Evolutionary conservation across 1,140 invertebrate species (phyloP).

Genomic region (Drosophila aff.): DNA sequence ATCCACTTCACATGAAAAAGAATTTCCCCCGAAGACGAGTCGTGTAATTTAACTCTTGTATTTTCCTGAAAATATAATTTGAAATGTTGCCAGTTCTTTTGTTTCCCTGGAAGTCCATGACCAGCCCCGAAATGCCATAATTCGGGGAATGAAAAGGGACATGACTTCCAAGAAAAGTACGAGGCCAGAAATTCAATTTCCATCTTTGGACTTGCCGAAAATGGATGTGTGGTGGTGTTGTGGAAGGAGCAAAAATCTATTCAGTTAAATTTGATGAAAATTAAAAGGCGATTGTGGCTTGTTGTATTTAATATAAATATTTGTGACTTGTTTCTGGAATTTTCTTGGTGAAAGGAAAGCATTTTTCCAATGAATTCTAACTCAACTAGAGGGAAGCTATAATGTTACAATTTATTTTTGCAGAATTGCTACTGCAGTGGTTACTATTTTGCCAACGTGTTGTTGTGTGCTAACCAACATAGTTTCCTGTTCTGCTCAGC

Average conservation of each 20-base stretch:
- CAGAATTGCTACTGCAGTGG: background rate
- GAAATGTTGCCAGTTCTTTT: background rate
- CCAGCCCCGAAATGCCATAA: background rate
- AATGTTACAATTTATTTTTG: background rate
- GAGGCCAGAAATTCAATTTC: background rate
- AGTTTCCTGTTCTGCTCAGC: background rate
- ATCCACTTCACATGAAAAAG: background rate
- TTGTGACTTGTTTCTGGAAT: too few species aligned
- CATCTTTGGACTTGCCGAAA: background rate
- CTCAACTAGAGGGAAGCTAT: background rate
- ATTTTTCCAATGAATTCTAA: background rate
- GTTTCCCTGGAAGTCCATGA: background rate
- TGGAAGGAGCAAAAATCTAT: background rate
- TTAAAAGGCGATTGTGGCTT: background rate
- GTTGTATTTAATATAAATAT: background rate
- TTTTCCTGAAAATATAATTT: background rate
- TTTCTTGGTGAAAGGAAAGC: background rate
- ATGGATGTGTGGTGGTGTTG: background rate
- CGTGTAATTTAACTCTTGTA: background rate
- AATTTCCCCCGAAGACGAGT: background rate
- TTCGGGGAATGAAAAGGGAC: background rate
- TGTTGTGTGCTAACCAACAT: slow-evolving; percentile 2
- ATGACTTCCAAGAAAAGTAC: background rate
- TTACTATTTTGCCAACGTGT: background rate
- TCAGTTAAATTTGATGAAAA: background rate